Evolutionary conservation across 2,797 vertebrate genomes (phyloP).

Genomic region (Notamacropus eugenii): DNA sequence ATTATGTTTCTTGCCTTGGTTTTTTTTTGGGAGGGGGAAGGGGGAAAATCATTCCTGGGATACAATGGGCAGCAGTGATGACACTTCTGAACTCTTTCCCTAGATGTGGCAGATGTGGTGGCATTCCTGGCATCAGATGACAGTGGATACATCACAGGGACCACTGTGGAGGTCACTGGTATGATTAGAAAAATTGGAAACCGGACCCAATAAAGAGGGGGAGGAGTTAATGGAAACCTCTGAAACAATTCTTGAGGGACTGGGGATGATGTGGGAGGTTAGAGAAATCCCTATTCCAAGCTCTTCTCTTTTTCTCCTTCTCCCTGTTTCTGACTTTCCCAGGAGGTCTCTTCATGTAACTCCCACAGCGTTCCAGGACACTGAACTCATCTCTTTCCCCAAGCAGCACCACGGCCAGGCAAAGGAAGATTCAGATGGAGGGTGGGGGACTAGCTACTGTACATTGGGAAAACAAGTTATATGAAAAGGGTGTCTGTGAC

Average conservation of each 20-base stretch:
- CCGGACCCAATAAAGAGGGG: not conserved
- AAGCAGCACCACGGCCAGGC: conserved; percentile 41
- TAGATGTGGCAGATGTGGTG: conserved; percentile 93
- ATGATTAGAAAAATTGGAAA: conserved; percentile 52
- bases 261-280: conserved; percentile 31
- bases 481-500: conserved; percentile 77
- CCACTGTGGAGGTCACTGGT: conserved; percentile 93
- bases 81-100: conserved; percentile 5
- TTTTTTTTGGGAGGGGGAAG: not conserved
- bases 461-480: conserved; percentile 71
- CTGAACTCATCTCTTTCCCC: conserved; percentile 43
- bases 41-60: not conserved
- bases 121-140: conserved; percentile 93
- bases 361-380: conserved; percentile 64
- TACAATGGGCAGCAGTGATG: not conserved
- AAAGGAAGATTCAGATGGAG: not conserved
- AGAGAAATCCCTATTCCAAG: not conserved
- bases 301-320: conserved; percentile 41
- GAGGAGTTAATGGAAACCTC: not conserved
- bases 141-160: conserved; percentile 91
- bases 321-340: conserved; percentile 62
- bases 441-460: conserved; percentile 52
- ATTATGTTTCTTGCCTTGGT: not conserved
- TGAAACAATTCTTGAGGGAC: conserved; percentile 24
- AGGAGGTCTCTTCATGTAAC: conserved; percentile 81